These are phyloP conservation scores for Cephalopholis sonnerati DNA, from an alignment of 2,113 vertebrate species.

Conservation along the genomic window DNA sequence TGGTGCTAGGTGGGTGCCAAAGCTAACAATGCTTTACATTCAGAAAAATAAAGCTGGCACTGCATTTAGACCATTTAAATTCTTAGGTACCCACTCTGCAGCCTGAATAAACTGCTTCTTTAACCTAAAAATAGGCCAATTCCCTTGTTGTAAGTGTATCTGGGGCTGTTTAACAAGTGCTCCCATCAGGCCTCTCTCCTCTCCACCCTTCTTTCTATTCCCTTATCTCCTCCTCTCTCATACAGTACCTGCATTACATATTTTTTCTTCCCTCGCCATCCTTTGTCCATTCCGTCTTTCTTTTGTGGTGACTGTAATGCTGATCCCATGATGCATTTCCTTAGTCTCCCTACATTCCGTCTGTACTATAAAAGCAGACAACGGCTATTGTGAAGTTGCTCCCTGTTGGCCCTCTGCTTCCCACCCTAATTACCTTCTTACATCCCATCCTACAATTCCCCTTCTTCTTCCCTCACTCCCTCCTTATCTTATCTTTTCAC, in stretches of 20 bases:
- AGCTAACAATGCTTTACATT: slow-evolving; percentile 20
- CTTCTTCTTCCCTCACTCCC: slow-evolving; percentile 2
- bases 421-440: slow-evolving; percentile 60
- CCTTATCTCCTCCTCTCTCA: slow-evolving; percentile 39
- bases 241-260: slow-evolving; percentile 41
- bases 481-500: slow-evolving; percentile 58
- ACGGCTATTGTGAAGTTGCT: slow-evolving; percentile 48
- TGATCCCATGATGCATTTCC: slow-evolving; percentile 36
- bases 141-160: slow-evolving; percentile 9
- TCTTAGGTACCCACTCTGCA: not conserved
- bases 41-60: slow-evolving; percentile 9
- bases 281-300: slow-evolving; percentile 40
- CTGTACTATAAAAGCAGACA: slow-evolving; percentile 32
- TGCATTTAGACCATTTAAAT: slow-evolving; percentile 9
- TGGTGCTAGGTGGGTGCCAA: not conserved
- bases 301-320: slow-evolving; percentile 35
- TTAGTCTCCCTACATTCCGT: slow-evolving; percentile 17
- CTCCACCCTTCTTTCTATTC: slow-evolving; percentile 6
- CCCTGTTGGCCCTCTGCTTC: slow-evolving; percentile 35
- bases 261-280: not conserved
- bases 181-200: slow-evolving; percentile 37
- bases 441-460: slow-evolving; percentile 25
- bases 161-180: slow-evolving; percentile 58
- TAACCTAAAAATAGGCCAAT: slow-evolving; percentile 15
- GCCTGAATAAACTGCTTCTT: not conserved